Conservation (phyloP, 2,113 vertebrate species). For the Orycteropus afer region DNA sequence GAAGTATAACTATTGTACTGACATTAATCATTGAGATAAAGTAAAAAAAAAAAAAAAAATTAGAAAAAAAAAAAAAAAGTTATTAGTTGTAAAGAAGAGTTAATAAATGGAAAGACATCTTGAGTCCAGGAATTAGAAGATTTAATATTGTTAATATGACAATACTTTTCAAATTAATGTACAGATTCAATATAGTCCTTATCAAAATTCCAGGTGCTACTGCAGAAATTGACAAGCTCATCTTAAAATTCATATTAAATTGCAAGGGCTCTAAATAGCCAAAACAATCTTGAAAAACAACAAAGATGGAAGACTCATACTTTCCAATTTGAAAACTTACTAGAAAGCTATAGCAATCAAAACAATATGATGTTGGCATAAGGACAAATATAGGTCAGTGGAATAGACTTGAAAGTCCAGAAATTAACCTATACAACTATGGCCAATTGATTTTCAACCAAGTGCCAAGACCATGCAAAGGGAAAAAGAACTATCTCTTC, state of each 20-base stretch:
- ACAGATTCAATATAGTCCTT: conserved; percentile 25
- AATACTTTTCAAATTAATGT: conserved; percentile 20
- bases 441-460: background rate
- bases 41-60: background rate
- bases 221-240: no score
- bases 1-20: background rate
- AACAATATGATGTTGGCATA: background rate
- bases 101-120: background rate
- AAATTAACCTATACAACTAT: background rate
- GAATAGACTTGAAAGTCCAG: background rate
- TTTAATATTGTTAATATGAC: background rate
- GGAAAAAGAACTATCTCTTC: background rate
- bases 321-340: conserved; percentile 29
- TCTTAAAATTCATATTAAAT: no score
- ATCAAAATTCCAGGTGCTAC: conserved; percentile 36
- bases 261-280: background rate
- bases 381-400: background rate
- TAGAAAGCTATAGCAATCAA: conserved; percentile 1
- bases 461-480: background rate
- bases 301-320: background rate
- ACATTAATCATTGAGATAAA: background rate
- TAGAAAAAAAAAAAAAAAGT: no score
- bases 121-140: conserved; percentile 17
- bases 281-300: conserved; percentile 2
- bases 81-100: no score